These are phyloP conservation scores for Metridium senile DNA, from an alignment of 92 coral and sea anemone genomes.

Conservation along the genomic window DNA sequence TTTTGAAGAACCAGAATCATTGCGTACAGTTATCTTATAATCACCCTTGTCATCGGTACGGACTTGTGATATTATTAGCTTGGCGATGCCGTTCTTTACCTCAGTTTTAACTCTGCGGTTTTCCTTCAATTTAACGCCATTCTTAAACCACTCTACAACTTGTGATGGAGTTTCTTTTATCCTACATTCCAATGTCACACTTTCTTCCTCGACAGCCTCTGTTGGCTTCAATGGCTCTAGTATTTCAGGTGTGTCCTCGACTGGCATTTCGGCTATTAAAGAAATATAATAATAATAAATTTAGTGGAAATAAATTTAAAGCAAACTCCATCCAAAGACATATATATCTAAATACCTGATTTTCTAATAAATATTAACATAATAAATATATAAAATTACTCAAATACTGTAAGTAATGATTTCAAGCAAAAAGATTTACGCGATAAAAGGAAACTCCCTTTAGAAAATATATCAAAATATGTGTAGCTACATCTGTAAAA, in stretches of 20 bases:
- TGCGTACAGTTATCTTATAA: conserved; percentile 80
- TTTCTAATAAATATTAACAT: neutral
- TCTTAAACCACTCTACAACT: conserved; percentile 84
- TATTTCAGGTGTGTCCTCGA: conserved; percentile 69
- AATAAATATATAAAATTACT: neutral
- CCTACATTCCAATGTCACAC: conserved; percentile 77
- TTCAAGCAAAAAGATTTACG: neutral
- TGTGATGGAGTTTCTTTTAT: conserved; percentile 84
- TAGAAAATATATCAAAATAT: neutral
- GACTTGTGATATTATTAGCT: conserved; percentile 58
- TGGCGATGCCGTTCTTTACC: conserved; percentile 49
- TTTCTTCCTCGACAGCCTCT: conserved; percentile 75
- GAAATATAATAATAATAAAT: neutral
- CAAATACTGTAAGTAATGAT: too few relatives aligned
- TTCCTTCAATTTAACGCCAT: conserved; percentile 66
- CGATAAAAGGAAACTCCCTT: conserved; percentile 11
- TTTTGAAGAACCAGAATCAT: conserved; percentile 73
- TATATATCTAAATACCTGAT: neutral
- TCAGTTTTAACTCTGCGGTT: conserved; percentile 64
- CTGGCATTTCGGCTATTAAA: conserved; percentile 42
- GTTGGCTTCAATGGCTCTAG: conserved; percentile 67
- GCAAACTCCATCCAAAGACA: neutral
- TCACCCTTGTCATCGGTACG: conserved; percentile 83
- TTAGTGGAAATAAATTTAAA: neutral
- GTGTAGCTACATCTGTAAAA: neutral